Percentiles rank a stretch among this genome's conserved stretches.
Evolutionary conservation across 2,797 vertebrate genomes (phyloP).

Genomic region (Loris lydekkerianus): DNA sequence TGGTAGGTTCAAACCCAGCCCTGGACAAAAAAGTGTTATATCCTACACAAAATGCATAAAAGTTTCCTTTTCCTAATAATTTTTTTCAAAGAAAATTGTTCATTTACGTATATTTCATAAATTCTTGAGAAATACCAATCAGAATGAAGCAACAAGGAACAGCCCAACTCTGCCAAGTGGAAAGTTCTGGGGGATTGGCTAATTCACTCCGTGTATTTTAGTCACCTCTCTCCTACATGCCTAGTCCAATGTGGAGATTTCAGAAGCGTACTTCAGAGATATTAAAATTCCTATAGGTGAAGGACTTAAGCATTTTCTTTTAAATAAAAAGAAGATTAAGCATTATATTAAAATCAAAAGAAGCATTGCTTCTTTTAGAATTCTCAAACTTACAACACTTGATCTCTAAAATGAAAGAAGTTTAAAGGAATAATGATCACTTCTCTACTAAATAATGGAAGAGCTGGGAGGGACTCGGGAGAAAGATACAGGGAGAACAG

Average conservation of each 20-base stretch:
- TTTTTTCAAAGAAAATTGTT: conserved; percentile 47
- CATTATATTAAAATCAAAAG: conserved; percentile 6
- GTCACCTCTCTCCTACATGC: background rate
- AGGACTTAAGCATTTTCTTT: background rate
- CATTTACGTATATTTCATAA: background rate
- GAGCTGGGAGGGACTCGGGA: background rate
- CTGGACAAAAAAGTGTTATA: background rate
- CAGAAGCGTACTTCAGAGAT: background rate
- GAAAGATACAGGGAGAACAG: background rate
- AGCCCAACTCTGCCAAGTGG: background rate
- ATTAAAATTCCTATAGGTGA: background rate
- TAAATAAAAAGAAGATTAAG: conserved; percentile 2
- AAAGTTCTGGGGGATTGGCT: background rate
- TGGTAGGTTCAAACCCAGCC: no score
- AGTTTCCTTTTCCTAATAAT: background rate
- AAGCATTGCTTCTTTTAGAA: background rate
- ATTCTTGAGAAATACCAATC: background rate
- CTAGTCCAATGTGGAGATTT: background rate
- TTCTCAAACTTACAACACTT: background rate
- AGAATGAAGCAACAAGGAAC: background rate
- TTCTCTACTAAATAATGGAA: background rate
- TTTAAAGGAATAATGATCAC: background rate
- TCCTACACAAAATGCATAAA: background rate
- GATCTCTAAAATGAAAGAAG: background rate
- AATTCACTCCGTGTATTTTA: background rate